These are phyloP conservation scores for Cervus canadensis DNA, from an alignment of 2,113 vertebrate species.

Conservation along the genomic window DNA sequence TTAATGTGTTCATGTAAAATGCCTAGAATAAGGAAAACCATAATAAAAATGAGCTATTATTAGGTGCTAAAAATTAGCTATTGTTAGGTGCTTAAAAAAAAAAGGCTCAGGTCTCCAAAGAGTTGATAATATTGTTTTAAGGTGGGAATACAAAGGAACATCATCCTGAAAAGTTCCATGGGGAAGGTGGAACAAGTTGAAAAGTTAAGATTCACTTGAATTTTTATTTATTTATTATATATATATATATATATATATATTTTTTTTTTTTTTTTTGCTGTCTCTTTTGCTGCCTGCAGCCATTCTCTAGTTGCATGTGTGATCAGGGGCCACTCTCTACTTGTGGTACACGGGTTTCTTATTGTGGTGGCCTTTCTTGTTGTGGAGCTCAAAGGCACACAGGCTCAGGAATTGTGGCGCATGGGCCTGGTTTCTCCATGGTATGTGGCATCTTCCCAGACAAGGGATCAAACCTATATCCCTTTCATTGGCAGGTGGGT, in stretches of 20 bases:
- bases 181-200: not conserved
- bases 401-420: not conserved
- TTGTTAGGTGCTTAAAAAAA: not conserved
- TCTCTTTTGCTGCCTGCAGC: not conserved
- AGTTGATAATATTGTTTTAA: not conserved
- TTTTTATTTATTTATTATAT: not conserved
- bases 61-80: not conserved
- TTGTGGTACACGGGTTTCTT: not conserved
- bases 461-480: not conserved
- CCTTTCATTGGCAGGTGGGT: not conserved
- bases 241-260: not conserved
- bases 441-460: not conserved
- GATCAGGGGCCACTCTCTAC: not conserved
- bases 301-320: not conserved
- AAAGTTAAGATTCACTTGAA: not conserved
- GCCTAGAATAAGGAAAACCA: not conserved
- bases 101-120: not conserved
- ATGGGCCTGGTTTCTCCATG: not conserved
- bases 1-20: not conserved
- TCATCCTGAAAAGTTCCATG: not conserved
- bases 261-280: not conserved
- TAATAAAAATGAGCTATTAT: not conserved
- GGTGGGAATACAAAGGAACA: not conserved
- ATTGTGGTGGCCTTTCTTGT: not conserved
- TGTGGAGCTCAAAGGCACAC: not conserved